Base-by-base conservation (phyloP, 2,888 invertebrate species). In the Leptothorax acervorum region DNA sequence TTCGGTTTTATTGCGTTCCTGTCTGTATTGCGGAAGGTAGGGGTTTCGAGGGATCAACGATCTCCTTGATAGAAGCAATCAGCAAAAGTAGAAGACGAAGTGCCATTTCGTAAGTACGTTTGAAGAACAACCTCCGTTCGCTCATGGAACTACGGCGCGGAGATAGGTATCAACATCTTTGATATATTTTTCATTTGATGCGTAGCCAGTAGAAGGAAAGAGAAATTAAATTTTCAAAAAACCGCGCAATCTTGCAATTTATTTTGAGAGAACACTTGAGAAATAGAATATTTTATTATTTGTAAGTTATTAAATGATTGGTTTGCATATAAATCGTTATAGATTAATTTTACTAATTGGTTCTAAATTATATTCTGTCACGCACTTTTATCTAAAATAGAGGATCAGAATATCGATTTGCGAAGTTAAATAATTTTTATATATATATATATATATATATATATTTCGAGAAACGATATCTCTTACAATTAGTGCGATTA, bases 21-120 rank as follows among this genome's bases (percentile, higher is more conserved):
- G 31, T 76, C 12, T 48, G 28, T 18, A 78, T 83, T 78, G 83
- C 57, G 76, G 76, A 83, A 83, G 78, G 60, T 66, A 83, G 60
- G 63, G 48, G 76, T 76, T 66, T 0, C 51, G 45, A 63, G 76
- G 39, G 66, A 83, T 57, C 57, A 83, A 83, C 48, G 83, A 83
- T 76, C 66, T 45, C 9, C 55, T 55, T 39, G 68, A 83, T 83
- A 57, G 45, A 78, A 4, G n/a, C 60, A 48, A 76, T 76, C 76
- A 48, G 18, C 48, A 15, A 57, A 66, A 55, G 48, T 51, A 48
- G 31, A 75, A 31, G 31, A 45, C 62, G 42, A 76, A 55, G 66
- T 76, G 12, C 39, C 35, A 45, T 35, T 53, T 53, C 28, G n/a
- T 63, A 51, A 63, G n/a, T 78, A 55, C 31, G 12, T 12, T 66